Percentiles rank a stretch among this genome's conserved stretches.
phyloP scores from a whole-genome alignment of 2,113 vertebrate species.

The Saccopteryx bilineata region DNA sequence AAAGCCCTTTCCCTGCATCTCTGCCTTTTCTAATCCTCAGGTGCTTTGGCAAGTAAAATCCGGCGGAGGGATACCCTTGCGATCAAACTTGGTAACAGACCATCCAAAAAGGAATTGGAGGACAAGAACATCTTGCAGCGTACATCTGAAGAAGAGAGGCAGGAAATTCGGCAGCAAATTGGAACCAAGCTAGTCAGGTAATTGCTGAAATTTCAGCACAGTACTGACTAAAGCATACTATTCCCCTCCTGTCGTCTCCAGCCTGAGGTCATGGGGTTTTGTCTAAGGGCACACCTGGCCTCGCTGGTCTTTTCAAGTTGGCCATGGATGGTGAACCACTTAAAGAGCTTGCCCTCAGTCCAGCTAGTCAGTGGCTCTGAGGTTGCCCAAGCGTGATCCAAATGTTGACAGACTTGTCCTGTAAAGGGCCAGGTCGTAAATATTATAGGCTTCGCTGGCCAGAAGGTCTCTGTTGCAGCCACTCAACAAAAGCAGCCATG shows the following conservation, averaged over 20 bases:
- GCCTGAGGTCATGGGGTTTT: background rate
- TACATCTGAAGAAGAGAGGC: slow-evolving; percentile 95
- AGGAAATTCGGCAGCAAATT: slow-evolving; percentile 96
- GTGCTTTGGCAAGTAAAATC: slow-evolving; percentile 96
- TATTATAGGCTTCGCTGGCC: background rate
- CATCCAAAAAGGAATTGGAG: slow-evolving; percentile 96
- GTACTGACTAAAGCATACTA: background rate
- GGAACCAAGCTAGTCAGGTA: slow-evolving; percentile 98
- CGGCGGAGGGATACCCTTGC: slow-evolving; percentile 97
- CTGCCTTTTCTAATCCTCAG: slow-evolving; percentile 83
- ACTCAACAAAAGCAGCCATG: background rate
- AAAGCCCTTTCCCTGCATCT: slow-evolving; percentile 59
- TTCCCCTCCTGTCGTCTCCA: background rate
- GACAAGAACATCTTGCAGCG: slow-evolving; percentile 99
- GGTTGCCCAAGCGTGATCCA: background rate
- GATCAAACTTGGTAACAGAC: slow-evolving; percentile 98
- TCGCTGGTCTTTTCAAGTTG: background rate
- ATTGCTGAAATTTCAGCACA: background rate
- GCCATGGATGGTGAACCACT: background rate
- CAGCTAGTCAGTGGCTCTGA: background rate
- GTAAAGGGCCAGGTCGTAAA: background rate
- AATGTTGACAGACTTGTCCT: background rate
- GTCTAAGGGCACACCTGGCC: too few relatives aligned
- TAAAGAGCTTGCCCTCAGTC: background rate
- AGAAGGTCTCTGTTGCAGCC: background rate